Conservation (phyloP, 2,888 invertebrate species). For the Nowickia ferox region DNA sequence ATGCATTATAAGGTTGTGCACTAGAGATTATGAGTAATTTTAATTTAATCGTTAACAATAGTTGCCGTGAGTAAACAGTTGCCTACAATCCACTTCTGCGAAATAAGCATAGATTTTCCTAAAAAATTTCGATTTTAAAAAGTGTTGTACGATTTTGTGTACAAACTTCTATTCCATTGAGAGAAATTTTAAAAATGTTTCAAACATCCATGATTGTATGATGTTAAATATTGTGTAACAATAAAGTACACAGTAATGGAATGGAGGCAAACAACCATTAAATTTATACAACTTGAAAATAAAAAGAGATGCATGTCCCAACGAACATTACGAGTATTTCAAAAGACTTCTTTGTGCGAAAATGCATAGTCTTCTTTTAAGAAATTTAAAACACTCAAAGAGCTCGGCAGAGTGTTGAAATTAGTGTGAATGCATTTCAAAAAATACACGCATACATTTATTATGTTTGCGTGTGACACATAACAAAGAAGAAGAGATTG, state of each 20-base stretch:
- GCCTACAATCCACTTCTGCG: too few species aligned
- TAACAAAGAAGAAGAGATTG: too few species aligned
- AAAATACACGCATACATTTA: too few species aligned
- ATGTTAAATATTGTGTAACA: conserved; percentile 18
- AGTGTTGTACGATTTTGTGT: neutral
- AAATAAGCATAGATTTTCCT: neutral
- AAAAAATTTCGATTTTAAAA: neutral
- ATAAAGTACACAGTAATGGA: neutral
- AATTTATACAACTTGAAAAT: conserved; percentile 29
- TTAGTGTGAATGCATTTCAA: too few species aligned
- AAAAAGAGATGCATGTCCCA: neutral
- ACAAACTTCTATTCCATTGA: neutral
- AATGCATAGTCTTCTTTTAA: too few species aligned
- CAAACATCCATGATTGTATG: neutral
- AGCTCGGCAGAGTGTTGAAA: too few species aligned
- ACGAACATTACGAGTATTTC: neutral
- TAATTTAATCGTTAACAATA: too few species aligned
- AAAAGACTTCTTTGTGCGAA: neutral
- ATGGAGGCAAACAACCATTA: conserved; percentile 33
- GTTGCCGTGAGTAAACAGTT: too few species aligned
- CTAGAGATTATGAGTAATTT: too few species aligned
- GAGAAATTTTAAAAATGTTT: neutral
- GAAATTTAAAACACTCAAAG: too few species aligned
- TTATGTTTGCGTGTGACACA: too few species aligned
- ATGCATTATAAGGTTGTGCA: too few species aligned